A percentile compares a stretch with the other conserved stretches of the same genome.
These are phyloP conservation scores for Lagopus muta DNA, from an alignment of 2,113 vertebrate species.

Conservation along the genomic window DNA sequence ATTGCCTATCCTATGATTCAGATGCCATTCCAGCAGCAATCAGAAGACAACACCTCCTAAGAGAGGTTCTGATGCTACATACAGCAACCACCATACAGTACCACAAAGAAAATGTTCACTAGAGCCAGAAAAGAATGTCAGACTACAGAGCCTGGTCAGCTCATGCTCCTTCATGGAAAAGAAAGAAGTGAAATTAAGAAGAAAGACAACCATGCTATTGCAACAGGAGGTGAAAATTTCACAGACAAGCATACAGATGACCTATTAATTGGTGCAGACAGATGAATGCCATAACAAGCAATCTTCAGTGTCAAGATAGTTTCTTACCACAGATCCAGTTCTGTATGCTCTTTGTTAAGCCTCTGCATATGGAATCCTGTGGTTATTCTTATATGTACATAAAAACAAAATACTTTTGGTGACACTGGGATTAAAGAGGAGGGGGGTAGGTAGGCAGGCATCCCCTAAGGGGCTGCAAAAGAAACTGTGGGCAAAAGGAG, in stretches of 20 bases:
- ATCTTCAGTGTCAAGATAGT: not conserved
- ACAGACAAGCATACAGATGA: not conserved
- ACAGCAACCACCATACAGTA: accelerated
- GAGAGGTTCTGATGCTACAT: not conserved
- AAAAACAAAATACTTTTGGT: not conserved
- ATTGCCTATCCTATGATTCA: not conserved
- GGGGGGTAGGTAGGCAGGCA: not conserved
- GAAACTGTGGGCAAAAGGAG: not conserved
- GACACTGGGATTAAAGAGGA: not conserved
- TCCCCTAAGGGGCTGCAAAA: not conserved
- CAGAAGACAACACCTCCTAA: not conserved
- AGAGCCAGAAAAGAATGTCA: accelerated
- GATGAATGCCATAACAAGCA: not conserved
- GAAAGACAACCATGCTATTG: not conserved
- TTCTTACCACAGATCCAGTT: not conserved
- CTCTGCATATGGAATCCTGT: not conserved
- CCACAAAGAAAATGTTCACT: not conserved
- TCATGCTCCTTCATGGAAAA: not conserved
- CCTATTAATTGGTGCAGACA: slow-evolving; percentile 16
- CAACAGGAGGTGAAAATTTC: not conserved
- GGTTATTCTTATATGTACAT: not conserved
- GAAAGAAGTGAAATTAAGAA: not conserved
- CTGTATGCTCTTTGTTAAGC: not conserved
- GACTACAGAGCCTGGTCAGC: not conserved
- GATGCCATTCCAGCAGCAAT: not conserved